These are phyloP conservation scores for Enteromius unitaeniatus DNA, from an alignment of 2,797 vertebrate species.

Conservation along the genomic window DNA sequence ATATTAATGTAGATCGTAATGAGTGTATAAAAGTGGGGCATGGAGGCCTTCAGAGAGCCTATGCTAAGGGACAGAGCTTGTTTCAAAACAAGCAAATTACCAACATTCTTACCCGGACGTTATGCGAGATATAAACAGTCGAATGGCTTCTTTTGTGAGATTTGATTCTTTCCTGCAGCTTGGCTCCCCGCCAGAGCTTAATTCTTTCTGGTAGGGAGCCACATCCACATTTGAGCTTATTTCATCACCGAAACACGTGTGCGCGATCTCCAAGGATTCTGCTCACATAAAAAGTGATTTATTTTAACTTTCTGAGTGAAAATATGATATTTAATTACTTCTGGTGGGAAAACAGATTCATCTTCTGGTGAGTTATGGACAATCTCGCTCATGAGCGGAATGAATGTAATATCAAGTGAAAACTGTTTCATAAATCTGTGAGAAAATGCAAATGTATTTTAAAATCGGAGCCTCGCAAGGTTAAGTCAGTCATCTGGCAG, in stretches of 20 bases:
- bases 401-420: conserved; percentile 63
- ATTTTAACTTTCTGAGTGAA: conserved; percentile 62
- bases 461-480: conserved; percentile 44
- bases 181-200: conserved; percentile 55
- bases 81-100: conserved; percentile 61
- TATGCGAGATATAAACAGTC: conserved; percentile 35
- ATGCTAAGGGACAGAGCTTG: conserved; percentile 43
- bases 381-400: conserved; percentile 60
- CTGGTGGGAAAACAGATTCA: conserved; percentile 61
- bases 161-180: conserved; percentile 45
- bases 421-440: conserved; percentile 58
- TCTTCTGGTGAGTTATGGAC: conserved; percentile 60
- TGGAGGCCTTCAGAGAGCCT: conserved; percentile 58
- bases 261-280: conserved; percentile 52
- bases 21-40: conserved; percentile 61
- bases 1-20: conserved; percentile 65
- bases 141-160: conserved; percentile 46
- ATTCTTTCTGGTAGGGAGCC: conserved; percentile 57
- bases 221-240: conserved; percentile 56
- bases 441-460: conserved; percentile 59
- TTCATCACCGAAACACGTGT: conserved; percentile 59
- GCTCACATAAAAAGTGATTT: conserved; percentile 57
- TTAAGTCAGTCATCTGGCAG: conserved; percentile 52
- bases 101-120: conserved; percentile 45
- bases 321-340: conserved; percentile 67